A percentile compares a stretch with the other conserved stretches of the same genome.
These are phyloP conservation scores for Eudasyphora cyanicolor DNA, from an alignment of 2,888 invertebrate species.

Conservation along the genomic window DNA sequence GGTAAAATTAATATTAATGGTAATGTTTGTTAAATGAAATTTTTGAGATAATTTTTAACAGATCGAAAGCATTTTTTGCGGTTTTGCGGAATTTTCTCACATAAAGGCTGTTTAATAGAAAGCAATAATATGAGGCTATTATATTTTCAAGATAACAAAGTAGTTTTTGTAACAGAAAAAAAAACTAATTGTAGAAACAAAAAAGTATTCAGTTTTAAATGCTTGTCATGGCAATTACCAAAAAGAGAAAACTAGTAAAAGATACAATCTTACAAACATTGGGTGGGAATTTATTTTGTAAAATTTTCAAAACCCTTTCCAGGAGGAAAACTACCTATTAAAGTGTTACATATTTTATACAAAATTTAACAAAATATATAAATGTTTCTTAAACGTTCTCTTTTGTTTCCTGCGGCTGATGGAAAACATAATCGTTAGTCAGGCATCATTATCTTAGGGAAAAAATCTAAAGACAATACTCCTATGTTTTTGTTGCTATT, in stretches of 20 bases:
- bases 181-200: no score
- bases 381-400: background rate
- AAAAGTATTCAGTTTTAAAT: no score
- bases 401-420: background rate
- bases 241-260: no score
- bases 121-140: background rate
- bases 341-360: no score
- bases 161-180: no score
- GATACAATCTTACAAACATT: no score
- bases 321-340: no score
- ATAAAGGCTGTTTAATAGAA: conserved; percentile 55
- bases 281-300: no score
- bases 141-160: background rate
- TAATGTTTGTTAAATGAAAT: conserved; percentile 67
- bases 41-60: conserved; percentile 64
- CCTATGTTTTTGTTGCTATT: background rate
- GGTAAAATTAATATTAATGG: conserved; percentile 66
- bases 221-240: no score
- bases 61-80: background rate
- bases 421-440: background rate
- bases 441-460: background rate
- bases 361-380: no score
- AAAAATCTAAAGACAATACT: background rate
- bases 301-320: no score
- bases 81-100: conserved; percentile 58